Evolutionary conservation across 2,888 invertebrate species (phyloP), one percentile per base, ranked within the genome.

Genomic region (Acanthococcus lagerstroemiae): DNA sequence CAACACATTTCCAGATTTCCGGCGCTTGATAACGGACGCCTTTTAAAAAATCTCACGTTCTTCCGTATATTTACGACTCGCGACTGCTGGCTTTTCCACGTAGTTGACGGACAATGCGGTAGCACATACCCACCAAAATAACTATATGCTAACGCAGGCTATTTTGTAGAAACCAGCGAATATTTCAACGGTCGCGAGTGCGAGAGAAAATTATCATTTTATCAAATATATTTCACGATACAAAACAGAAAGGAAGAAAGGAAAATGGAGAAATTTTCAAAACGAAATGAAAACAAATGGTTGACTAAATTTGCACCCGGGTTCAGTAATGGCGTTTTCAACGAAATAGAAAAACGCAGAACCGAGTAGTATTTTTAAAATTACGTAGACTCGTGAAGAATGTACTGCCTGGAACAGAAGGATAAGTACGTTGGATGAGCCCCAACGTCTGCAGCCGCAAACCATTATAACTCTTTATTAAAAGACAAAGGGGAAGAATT

Each of bases 271-370:
- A 61, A 61, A 61, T 50, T 61, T 61, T 27, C 21, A 30, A 19
- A 12, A 46, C 24, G 19, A 58, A 61, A 61, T 61, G 48, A 52
- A 61, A 61, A 61, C 30, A 50, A 61, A 61, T 61, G 61, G 61
- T 52, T 22, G 21, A 52, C 46, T 52, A 50, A 61, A 21, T 52
- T 9, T 27, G 22, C 21, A 22, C 61, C 52, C 37, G 37, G 12
- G 12, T 37, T 15, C 37, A n/a, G 12, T 37, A 37, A 37, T 37
- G 37, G 37, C 12, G 12, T 37, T 37, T 37, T 37, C 37, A 37
- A 37, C n/a, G 37, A 37, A 37, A 37, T 37, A 37, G 37, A 15
- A n/a, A n/a, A 37, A 37, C 37, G 37, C 37, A 3, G n/a, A 3
- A 37, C 12, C 37, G 37, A 37, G n/a, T 37, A 37, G 12, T 37